Percentiles rank a stretch among this genome's conserved stretches.
Evolutionary conservation across 2,797 vertebrate species (phyloP).

Genomic region (Ptychadena robeensis): DNA sequence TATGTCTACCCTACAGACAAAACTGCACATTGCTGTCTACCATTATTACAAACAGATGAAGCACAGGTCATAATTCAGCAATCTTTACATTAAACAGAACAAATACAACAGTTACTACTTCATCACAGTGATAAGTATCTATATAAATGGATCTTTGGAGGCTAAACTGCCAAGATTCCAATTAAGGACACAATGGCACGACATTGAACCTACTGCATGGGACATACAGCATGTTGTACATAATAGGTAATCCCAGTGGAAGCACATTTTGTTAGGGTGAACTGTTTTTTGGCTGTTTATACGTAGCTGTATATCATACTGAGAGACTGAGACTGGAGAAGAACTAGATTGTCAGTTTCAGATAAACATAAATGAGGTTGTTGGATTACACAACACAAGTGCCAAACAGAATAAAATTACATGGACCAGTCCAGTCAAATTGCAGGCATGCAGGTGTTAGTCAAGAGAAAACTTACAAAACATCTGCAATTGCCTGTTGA

Average conservation of each 20-base stretch:
- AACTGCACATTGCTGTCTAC: neutral
- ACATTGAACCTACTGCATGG: conserved; percentile 29
- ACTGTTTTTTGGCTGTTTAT: conserved; percentile 44
- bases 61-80: conserved; percentile 6
- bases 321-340: neutral
- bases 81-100: conserved; percentile 24
- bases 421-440: neutral
- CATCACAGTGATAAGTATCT: conserved; percentile 21
- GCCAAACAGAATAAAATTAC: neutral
- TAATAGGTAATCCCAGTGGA: conserved; percentile 53
- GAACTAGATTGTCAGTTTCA: conserved; percentile 1
- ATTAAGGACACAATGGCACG: conserved; percentile 50
- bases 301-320: conserved; percentile 26
- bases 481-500: no score
- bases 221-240: conserved; percentile 38
- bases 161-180: conserved; percentile 34
- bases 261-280: conserved; percentile 42
- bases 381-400: neutral
- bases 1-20: neutral
- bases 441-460: neutral
- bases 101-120: neutral
- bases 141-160: conserved; percentile 28
- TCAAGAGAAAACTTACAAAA: neutral
- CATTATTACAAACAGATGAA: neutral
- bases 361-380: neutral